These are phyloP conservation scores for Brachymystax lenok DNA, from an alignment of 2,797 vertebrate genomes.

Conservation along the genomic window DNA sequence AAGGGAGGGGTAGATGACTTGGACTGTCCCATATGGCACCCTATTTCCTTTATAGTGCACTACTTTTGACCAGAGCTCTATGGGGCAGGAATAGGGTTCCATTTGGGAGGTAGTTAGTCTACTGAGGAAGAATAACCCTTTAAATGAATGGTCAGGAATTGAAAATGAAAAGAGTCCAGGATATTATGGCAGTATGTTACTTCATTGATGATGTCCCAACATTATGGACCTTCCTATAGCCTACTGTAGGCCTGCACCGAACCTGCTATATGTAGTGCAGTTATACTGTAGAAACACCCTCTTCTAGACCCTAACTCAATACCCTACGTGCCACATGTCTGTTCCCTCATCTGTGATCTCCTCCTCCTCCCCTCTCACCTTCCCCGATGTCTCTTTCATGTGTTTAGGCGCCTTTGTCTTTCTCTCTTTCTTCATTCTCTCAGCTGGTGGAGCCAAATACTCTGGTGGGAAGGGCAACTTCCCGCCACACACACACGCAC, in stretches of 20 bases:
- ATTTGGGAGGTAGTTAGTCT: not conserved
- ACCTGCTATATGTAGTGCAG: not conserved
- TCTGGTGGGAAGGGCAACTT: slow-evolving; percentile 85
- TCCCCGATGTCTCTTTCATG: slow-evolving; percentile 80
- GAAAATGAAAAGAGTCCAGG: not conserved
- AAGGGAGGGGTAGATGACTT: not conserved
- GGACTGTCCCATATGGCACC: not conserved
- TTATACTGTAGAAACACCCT: not conserved
- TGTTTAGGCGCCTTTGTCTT: slow-evolving; percentile 82
- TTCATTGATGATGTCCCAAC: too few relatives aligned
- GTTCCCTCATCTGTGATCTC: slow-evolving; percentile 8
- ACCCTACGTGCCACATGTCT: not conserved
- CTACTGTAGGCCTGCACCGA: not conserved
- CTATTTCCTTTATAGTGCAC: not conserved
- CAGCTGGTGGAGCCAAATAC: slow-evolving; percentile 83
- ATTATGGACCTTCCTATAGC: not conserved
- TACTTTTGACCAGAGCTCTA: too few relatives aligned
- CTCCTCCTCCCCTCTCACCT: slow-evolving; percentile 74
- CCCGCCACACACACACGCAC: slow-evolving; percentile 58
- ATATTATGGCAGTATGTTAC: not conserved
- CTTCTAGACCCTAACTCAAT: not conserved
- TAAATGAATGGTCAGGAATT: not conserved
- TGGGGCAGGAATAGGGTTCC: not conserved
- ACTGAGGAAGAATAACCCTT: not conserved
- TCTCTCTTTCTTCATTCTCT: slow-evolving; percentile 83